Evolutionary conservation across 2,113 vertebrate species (phyloP), one percentile per base, ranked within the genome.

Genomic region (Thamnaconus septentrionalis): DNA sequence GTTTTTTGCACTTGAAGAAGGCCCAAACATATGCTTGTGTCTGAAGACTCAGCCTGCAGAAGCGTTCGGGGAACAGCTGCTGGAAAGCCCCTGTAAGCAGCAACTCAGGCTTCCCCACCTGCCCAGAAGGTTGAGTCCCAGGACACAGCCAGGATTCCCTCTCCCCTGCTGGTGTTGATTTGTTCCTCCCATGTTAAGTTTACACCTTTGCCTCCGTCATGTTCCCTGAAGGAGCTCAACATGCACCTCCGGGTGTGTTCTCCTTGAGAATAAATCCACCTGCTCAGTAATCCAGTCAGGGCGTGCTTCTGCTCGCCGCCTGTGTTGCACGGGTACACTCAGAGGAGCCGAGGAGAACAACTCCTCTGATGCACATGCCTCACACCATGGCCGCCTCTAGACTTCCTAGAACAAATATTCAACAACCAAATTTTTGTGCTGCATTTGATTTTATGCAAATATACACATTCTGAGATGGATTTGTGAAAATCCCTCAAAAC

Each of bases 211-310:
- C 53, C 7, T 52, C 47, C 64, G 31, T 46, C 50, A 10, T 54
- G 49, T 53, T 31, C 49, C 55, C 43, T 41, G 49, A 56, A 51
- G 68, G 47, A 46, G 74, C 78, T 80, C 73, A 70, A 61, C 78
- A 78, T 40, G 59, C 76, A 66, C 40, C 59, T 51, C 69, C 69
- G 62, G 72, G 74, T 70, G 55, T 84, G 78, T 82, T 65, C 81
- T 71, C 53, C 69, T 81, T 82, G 61, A 85, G 83, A 78, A 81
- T 83, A 86, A 72, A 79, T 83, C 73, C 82, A 84, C 74, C 76
- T 82, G 72, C 56, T 71, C 47, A 70, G 40, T 88, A 88, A 89
- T 87, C 85, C 76, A 64, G 69, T 81, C 68, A 76, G 69, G 69
- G 60, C 62, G 65, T 64, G 67, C 65, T 64, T 69, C 70, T 80